These are phyloP conservation scores for Tachuris rubrigastra DNA, from an alignment of 2,113 vertebrate genomes.

Conservation along the genomic window DNA sequence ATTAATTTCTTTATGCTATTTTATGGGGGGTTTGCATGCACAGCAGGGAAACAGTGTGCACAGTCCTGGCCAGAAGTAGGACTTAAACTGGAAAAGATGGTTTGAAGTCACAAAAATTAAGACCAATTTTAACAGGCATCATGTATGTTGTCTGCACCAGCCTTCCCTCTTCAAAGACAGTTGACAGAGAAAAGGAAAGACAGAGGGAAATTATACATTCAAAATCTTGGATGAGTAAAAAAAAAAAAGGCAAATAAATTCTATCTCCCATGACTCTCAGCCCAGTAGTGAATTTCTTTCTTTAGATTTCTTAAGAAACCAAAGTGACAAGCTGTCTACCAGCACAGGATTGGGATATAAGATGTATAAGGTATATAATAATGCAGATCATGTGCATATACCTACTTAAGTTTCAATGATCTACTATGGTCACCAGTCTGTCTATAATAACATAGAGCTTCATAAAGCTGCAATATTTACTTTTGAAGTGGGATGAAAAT, in stretches of 20 bases:
- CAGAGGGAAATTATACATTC: not conserved
- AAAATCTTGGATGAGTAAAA: not conserved
- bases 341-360: not conserved
- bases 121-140: not conserved
- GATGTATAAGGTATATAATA: not conserved
- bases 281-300: not conserved
- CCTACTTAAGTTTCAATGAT: not conserved
- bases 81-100: not conserved
- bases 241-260: not conserved
- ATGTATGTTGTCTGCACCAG: not conserved
- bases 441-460: not conserved
- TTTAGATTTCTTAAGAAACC: not conserved
- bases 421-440: not conserved
- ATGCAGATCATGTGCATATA: not conserved
- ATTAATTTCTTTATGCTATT: not conserved
- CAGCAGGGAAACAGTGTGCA: not conserved
- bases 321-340: not conserved
- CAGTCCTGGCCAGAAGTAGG: not conserved
- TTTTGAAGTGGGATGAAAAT: not conserved
- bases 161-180: not conserved
- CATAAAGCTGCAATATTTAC: not conserved
- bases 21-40: not conserved
- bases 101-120: not conserved
- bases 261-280: not conserved
- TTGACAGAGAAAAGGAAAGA: not conserved